Evolutionary conservation across 2,888 invertebrate species (phyloP).

Genomic region (Drosophila nr. fundita): DNA sequence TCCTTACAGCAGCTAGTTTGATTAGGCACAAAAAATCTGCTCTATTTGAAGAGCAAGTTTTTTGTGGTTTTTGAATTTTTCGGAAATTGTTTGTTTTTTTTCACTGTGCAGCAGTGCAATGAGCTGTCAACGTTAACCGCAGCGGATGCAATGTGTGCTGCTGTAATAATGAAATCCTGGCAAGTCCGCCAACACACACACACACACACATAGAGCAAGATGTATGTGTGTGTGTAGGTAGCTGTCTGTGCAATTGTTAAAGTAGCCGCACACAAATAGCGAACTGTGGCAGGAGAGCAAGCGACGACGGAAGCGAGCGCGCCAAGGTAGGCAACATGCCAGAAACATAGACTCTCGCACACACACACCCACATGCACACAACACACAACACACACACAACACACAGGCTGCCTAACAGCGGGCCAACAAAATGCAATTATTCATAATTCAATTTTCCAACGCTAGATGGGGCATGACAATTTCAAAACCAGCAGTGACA

Average conservation of each 20-base stretch:
- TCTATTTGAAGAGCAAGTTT: neutral
- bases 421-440: slow-evolving; percentile 69
- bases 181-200: slow-evolving; percentile 42
- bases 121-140: slow-evolving; percentile 62
- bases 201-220: neutral
- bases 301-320: slow-evolving; percentile 27
- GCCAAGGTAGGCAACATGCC: slow-evolving; percentile 58
- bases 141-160: slow-evolving; percentile 51
- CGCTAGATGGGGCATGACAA: slow-evolving; percentile 71
- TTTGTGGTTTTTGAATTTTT: neutral
- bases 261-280: slow-evolving; percentile 31
- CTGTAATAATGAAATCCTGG: slow-evolving; percentile 45
- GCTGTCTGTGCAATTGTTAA: slow-evolving; percentile 28
- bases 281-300: neutral
- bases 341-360: slow-evolving; percentile 11
- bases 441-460: slow-evolving; percentile 77
- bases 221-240: neutral
- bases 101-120: slow-evolving; percentile 25
- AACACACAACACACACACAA: neutral
- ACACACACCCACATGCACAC: neutral
- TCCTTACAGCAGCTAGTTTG: neutral
- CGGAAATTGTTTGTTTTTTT: neutral
- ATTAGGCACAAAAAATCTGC: neutral
- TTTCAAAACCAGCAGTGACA: slow-evolving; percentile 59
- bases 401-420: neutral